Base-by-base conservation (phyloP, 2,797 vertebrate genomes). In the Danionella dracula region DNA sequence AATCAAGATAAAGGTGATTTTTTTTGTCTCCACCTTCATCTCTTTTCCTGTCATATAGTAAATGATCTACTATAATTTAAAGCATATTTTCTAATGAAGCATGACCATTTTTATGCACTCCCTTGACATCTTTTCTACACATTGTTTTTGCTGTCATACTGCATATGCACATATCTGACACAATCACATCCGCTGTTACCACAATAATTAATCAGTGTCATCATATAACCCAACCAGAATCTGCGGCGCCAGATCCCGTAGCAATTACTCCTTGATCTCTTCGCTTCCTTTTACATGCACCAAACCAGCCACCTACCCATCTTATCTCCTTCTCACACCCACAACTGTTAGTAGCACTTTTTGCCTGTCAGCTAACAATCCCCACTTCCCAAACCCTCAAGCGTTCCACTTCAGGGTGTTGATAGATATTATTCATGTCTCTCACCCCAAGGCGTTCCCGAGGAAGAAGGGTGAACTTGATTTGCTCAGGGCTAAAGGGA, bases 351-450 rank as follows among this genome's bases (percentile, higher is more conserved):
- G 81, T 73, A 71, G 76, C 78, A 66, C 73, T 76, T 79, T 69
- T 61, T 66, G 71, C 75, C 81, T 72, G 71, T 78, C 74, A 81
- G 77, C 73, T 77, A 49, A 78, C n/a, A 78, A 72, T 70, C 78
- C 63, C 80, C 73, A 68, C 72, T 76, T 81, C 73, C 38, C 76
- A 70, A 70, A 73, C 76, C 78, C 81, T 78, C 56, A 68, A 68
- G 79, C 79, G 74, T 74, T 81, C 76, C 78, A 78, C 84, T 87
- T 81, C 78, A 79, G 80, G 84, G 79, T 83, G 78, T 81, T 88
- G 86, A 89, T 87, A 85, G 86, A 88, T 88, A 83, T 83, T 87
- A 81, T 85, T 88, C 83, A 87, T 86, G 58, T 73, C 71, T 72
- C 79, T 60, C 34, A 76, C 83, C 84, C 69, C 65, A 78, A 79